phyloP scores from a whole-genome alignment of 2,797 vertebrate species.

The Melanotaenia trifasciata region DNA sequence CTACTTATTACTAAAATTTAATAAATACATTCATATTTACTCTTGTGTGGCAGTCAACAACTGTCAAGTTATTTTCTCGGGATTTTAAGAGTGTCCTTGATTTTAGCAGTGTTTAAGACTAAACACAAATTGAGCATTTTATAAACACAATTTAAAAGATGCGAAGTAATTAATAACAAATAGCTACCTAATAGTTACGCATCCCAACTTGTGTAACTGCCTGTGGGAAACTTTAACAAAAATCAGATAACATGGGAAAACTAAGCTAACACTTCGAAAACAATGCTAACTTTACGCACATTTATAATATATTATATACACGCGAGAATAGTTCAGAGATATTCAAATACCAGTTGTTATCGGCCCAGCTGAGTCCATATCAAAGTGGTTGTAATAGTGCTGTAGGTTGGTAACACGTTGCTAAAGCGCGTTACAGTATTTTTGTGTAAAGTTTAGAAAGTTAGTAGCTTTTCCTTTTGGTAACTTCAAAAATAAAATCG shows the following conservation, averaged over 20 bases:
- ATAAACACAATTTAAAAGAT: too few relatives aligned
- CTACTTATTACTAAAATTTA: too few relatives aligned
- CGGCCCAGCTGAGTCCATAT: not conserved
- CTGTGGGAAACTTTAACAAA: not conserved
- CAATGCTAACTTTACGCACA: not conserved
- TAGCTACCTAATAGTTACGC: not conserved
- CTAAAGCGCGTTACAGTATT: too few relatives aligned
- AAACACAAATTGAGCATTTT: not conserved
- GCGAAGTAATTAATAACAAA: not conserved
- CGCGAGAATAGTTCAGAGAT: not conserved
- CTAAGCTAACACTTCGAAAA: not conserved
- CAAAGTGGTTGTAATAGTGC: not conserved
- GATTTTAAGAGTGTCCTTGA: not conserved
- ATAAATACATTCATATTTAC: not conserved
- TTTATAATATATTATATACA: not conserved
- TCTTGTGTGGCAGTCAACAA: not conserved
- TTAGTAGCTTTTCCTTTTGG: not conserved
- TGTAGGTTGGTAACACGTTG: constrained; percentile 50
- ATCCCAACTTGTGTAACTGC: not conserved
- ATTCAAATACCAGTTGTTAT: constrained; percentile 51
- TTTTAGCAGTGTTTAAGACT: constrained; percentile 3
- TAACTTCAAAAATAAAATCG: constrained; percentile 18
- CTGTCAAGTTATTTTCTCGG: not conserved
- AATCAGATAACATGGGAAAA: not conserved
- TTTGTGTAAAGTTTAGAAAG: accelerated